Percentiles rank a stretch among this genome's conserved stretches.
These are phyloP conservation scores for Tenebrio molitor DNA, from an alignment of 1,140 invertebrate species.

Conservation along the genomic window DNA sequence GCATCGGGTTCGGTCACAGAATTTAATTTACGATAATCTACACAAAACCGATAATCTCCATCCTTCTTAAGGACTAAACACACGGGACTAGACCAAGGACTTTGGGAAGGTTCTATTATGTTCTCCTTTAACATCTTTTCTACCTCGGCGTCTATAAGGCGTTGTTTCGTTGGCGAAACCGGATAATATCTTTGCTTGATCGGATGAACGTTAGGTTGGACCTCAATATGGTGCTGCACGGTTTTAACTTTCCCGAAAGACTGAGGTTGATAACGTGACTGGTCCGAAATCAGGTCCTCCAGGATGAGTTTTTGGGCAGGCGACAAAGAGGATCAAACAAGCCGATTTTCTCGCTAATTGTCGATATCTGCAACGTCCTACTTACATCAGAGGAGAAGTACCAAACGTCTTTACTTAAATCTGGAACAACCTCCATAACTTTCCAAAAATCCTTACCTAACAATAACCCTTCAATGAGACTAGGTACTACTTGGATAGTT, in stretches of 20 bases:
- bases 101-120: background rate
- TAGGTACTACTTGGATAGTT: no score
- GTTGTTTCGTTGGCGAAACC: background rate
- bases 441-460: slow-evolving; percentile 52
- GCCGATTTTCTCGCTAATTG: background rate
- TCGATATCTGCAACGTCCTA: background rate
- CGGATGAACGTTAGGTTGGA: background rate
- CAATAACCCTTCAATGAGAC: no score
- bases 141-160: background rate
- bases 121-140: background rate
- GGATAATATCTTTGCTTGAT: slow-evolving; percentile 7
- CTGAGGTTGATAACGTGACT: background rate
- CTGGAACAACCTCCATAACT: slow-evolving; percentile 47
- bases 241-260: background rate
- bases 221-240: background rate
- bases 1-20: slow-evolving; percentile 63
- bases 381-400: no score
- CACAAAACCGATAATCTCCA: slow-evolving; percentile 43
- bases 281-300: background rate
- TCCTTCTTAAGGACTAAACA: background rate
- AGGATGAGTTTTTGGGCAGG: background rate
- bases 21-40: no score
- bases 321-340: background rate
- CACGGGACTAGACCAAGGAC: background rate
- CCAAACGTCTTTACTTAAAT: no score